phyloP scores from a whole-genome alignment of 2,888 invertebrate species.

The Xylocampa areola region DNA sequence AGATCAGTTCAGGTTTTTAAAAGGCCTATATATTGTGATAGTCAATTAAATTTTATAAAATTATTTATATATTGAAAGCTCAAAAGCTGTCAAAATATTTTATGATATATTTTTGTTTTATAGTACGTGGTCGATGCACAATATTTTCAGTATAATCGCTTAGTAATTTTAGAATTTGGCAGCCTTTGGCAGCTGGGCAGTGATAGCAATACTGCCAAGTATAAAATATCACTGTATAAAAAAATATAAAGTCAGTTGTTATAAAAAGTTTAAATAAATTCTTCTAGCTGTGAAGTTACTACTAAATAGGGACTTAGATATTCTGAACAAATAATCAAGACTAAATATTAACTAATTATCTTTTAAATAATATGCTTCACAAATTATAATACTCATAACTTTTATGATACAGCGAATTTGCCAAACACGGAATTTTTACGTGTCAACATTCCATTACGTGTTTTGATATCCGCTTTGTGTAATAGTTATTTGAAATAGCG shows the following conservation, averaged over 20 bases:
- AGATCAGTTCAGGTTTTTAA: conserved; percentile 62
- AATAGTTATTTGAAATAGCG: conserved; percentile 40
- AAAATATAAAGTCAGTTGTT: conserved; percentile 9
- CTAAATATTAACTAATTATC: conserved; percentile 41
- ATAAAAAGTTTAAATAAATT: conserved; percentile 13
- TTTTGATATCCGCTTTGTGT: conserved; percentile 43
- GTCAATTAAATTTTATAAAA: conserved; percentile 57
- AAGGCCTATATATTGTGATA: conserved; percentile 70
- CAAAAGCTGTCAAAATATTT: conserved; percentile 55
- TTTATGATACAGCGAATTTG: conserved; percentile 14
- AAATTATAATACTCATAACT: conserved; percentile 51
- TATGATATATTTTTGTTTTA: conserved; percentile 44
- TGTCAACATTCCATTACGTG: conserved; percentile 47
- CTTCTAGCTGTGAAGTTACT: conserved; percentile 17
- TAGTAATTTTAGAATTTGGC: conserved; percentile 24
- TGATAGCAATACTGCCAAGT: background rate
- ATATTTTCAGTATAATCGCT: conserved; percentile 31
- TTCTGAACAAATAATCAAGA: conserved; percentile 54
- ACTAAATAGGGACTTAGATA: conserved; percentile 22
- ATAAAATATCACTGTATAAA: conserved; percentile 5
- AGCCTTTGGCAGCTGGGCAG: conserved; percentile 24
- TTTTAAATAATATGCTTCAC: conserved; percentile 32
- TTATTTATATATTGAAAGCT: conserved; percentile 53
- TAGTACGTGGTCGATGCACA: conserved; percentile 23
- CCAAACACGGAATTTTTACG: conserved; percentile 40